Conservation (phyloP, 2,113 vertebrate species). For the Marcusenius ussheri region DNA sequence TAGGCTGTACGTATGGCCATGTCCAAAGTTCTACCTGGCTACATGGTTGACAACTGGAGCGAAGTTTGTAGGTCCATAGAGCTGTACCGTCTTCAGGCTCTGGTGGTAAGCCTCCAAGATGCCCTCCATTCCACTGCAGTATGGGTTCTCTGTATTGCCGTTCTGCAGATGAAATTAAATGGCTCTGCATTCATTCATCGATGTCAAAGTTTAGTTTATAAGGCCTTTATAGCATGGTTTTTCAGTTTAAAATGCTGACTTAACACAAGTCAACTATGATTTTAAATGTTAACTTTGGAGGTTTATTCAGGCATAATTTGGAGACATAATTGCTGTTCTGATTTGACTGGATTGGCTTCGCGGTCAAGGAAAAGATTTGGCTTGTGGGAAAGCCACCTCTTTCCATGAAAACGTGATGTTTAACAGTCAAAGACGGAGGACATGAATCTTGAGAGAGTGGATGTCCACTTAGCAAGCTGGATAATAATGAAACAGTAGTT, state of each 20-base stretch:
- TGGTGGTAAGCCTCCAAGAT: constrained; percentile 88
- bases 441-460: not conserved
- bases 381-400: not conserved
- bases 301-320: not conserved
- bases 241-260: not conserved
- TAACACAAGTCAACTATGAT: not conserved
- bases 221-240: not conserved
- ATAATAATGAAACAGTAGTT: not conserved
- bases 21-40: constrained; percentile 64
- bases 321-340: not conserved
- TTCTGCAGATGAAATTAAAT: constrained; percentile 62
- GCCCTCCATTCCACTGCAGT: constrained; percentile 84
- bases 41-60: constrained; percentile 87
- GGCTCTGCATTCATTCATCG: not conserved
- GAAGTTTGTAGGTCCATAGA: constrained; percentile 93
- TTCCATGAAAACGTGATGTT: not conserved
- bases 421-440: not conserved
- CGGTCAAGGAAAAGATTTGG: not conserved
- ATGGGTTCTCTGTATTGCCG: constrained; percentile 80
- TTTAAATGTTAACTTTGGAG: not conserved
- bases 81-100: constrained; percentile 90
- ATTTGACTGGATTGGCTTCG: not conserved
- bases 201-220: not conserved
- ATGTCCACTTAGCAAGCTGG: not conserved
- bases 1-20: not conserved